A percentile compares a stretch with the other conserved stretches of the same genome.
Conservation (phyloP, 1,140 invertebrate genomes). For the Drosophila erecta region DNA sequence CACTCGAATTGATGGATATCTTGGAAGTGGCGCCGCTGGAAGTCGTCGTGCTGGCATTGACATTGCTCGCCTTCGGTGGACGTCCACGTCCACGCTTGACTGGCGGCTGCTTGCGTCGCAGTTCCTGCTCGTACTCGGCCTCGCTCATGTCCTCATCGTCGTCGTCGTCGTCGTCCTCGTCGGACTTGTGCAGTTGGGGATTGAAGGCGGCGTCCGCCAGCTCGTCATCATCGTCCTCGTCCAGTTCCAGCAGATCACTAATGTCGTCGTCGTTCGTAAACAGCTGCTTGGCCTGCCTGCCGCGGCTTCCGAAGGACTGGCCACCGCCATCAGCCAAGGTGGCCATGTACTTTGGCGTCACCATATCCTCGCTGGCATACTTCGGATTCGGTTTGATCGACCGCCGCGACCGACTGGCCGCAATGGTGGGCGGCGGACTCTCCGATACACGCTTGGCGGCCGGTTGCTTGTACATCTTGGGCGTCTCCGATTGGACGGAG, state of each 20-base stretch:
- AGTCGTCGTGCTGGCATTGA: constrained; percentile 1
- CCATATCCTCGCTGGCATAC: constrained; percentile 78
- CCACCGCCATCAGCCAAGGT: constrained; percentile 13
- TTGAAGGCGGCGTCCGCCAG: constrained; percentile 63
- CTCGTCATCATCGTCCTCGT: constrained; percentile 63
- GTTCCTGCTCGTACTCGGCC: constrained; percentile 52
- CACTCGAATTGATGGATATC: constrained; percentile 4
- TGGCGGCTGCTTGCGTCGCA: constrained; percentile 48
- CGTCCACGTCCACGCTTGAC: constrained; percentile 71
- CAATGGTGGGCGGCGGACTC: constrained; percentile 72
- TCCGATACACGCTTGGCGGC: constrained; percentile 8
- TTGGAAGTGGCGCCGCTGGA: constrained; percentile 1
- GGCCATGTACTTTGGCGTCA: constrained; percentile 73
- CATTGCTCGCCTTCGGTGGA: constrained; percentile 52
- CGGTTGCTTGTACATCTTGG: constrained; percentile 63
- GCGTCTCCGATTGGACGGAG: constrained; percentile 14
- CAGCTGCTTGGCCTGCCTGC: constrained; percentile 38
- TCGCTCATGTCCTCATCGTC: constrained; percentile 68
- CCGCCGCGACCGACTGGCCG: constrained; percentile 71
- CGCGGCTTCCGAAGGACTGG: background rate
- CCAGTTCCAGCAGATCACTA: constrained; percentile 37
- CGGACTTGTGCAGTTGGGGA: constrained; percentile 70
- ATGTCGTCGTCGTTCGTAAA: constrained; percentile 37
- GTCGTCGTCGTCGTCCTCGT: constrained; percentile 67
- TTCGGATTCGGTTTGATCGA: constrained; percentile 84